Evolutionary conservation across 2,797 vertebrate species (phyloP).

Genomic region (Spondyliosoma cantharus): DNA sequence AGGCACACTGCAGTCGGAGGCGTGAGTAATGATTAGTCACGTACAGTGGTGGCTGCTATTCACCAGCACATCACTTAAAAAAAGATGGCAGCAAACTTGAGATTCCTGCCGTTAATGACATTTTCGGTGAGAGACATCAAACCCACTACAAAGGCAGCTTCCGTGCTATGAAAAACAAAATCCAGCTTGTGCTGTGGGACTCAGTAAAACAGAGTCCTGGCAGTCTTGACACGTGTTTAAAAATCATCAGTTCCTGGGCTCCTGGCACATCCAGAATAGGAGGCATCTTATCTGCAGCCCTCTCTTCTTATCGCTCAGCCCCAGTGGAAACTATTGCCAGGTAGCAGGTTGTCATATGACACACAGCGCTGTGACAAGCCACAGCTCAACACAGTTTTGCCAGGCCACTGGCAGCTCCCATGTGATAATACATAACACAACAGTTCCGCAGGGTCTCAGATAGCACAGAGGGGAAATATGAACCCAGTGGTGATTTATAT

Average conservation of each 20-base stretch:
- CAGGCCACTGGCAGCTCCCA: slow-evolving; percentile 65
- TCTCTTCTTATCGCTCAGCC: slow-evolving; percentile 74
- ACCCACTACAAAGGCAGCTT: slow-evolving; percentile 30
- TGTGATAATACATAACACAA: slow-evolving; percentile 76
- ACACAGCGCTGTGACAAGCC: slow-evolving; percentile 67
- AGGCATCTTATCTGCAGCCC: slow-evolving; percentile 76
- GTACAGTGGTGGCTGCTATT: slow-evolving; percentile 60
- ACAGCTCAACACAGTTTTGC: slow-evolving; percentile 63
- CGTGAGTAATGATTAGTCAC: slow-evolving; percentile 67
- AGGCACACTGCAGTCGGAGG: slow-evolving; percentile 62
- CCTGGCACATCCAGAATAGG: slow-evolving; percentile 69
- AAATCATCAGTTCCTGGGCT: slow-evolving; percentile 67
- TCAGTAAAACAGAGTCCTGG: slow-evolving; percentile 32
- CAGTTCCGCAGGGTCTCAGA: slow-evolving; percentile 68
- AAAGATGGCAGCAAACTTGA: slow-evolving; percentile 32
- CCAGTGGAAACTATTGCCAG: slow-evolving; percentile 75
- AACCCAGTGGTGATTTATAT: slow-evolving; percentile 76
- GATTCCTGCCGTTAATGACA: slow-evolving; percentile 49
- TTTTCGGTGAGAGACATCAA: slow-evolving; percentile 56
- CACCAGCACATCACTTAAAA: slow-evolving; percentile 37
- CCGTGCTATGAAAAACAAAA: slow-evolving; percentile 62
- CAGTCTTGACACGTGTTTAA: slow-evolving; percentile 54
- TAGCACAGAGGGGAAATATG: slow-evolving; percentile 71
- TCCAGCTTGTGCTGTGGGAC: slow-evolving; percentile 33
- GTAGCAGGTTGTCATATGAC: slow-evolving; percentile 78